Evolutionary conservation across 1,140 invertebrate genomes (phyloP).

Genomic region (Trachymyrmex septentrionalis): DNA sequence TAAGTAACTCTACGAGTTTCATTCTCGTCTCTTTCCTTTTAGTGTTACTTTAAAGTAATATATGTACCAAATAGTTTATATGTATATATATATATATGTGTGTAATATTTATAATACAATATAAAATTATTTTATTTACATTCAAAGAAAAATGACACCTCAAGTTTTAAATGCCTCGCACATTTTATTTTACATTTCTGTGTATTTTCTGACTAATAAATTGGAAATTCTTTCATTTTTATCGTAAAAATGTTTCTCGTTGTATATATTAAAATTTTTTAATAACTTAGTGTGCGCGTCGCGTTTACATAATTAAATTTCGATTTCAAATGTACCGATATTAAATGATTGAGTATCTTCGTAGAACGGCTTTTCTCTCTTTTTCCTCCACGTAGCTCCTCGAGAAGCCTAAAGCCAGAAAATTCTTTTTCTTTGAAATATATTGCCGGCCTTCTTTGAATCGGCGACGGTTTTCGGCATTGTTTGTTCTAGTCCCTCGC

Average conservation of each 20-base stretch:
- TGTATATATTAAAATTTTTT: not conserved
- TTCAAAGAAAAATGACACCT: not conserved
- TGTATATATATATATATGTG: not conserved
- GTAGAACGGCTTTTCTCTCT: not conserved
- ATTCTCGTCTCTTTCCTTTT: not conserved
- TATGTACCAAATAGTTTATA: not conserved
- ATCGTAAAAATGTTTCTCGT: not conserved
- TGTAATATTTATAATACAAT: not conserved
- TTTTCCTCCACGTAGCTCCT: not conserved
- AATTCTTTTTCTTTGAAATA: constrained; percentile 73
- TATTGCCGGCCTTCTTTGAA: constrained; percentile 41
- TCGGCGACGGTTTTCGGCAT: not conserved
- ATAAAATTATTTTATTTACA: constrained; percentile 9
- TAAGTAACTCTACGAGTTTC: constrained; percentile 5
- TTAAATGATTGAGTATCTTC: not conserved
- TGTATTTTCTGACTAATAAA: not conserved
- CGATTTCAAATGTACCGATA: not conserved
- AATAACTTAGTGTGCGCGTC: not conserved
- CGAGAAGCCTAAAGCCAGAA: constrained; percentile 27
- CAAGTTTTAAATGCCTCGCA: not conserved
- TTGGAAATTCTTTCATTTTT: not conserved
- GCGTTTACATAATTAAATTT: constrained; percentile 3
- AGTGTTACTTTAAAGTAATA: constrained; percentile 15
- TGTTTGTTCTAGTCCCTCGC: constrained; percentile 34
- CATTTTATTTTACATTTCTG: not conserved